Evolutionary conservation across 1,140 invertebrate species (phyloP).

Genomic region (Stenopsyche tienmushanensis): DNA sequence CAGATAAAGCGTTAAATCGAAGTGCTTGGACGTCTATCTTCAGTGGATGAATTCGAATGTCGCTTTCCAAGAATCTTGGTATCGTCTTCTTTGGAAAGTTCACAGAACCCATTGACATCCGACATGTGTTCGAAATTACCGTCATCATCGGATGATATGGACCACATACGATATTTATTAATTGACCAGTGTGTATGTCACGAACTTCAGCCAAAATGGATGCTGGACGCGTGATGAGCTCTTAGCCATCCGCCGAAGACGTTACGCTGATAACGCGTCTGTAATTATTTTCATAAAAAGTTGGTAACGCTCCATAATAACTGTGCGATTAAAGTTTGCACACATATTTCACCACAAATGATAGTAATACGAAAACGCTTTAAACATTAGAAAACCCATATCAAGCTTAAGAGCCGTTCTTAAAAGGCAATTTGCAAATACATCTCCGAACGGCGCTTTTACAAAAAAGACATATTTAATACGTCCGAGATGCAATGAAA

Average conservation of each 20-base stretch:
- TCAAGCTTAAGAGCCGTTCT: no score
- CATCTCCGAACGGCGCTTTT: no score
- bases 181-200: neutral
- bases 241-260: no score
- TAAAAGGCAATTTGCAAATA: no score
- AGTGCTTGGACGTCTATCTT: neutral
- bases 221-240: neutral
- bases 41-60: neutral
- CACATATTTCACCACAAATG: neutral
- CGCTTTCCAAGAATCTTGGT: neutral
- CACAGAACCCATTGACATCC: neutral
- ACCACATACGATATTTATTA: neutral
- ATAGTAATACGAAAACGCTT: neutral
- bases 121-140: neutral
- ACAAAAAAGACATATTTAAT: no score
- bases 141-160: neutral
- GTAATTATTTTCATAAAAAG: no score
- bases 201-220: neutral
- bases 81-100: neutral
- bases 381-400: no score
- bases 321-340: neutral
- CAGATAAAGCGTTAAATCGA: neutral
- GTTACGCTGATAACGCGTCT: no score
- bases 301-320: neutral
- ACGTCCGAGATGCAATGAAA: no score